Evolutionary conservation across 2,888 invertebrate species (phyloP).

Genomic region (Pachydiplax longipennis): DNA sequence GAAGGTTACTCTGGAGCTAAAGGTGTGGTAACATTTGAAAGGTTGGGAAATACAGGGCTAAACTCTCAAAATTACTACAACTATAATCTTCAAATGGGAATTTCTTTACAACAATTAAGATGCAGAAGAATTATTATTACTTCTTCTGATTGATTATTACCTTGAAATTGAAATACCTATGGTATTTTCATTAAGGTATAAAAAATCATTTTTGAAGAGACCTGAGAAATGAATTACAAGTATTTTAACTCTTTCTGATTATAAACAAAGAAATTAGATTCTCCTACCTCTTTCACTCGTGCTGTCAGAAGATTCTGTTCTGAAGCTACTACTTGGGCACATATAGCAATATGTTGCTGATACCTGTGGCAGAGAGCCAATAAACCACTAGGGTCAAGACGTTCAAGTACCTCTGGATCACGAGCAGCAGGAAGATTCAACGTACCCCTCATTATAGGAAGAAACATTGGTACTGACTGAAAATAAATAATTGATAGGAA

Average conservation of each 20-base stretch:
- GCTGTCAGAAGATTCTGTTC: conserved; percentile 79
- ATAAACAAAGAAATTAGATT: neutral
- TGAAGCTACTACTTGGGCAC: conserved; percentile 80
- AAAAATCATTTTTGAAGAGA: neutral
- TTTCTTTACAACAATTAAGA: too few species aligned
- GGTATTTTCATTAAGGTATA: too few species aligned
- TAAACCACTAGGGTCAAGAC: conserved; percentile 72
- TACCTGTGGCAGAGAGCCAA: conserved; percentile 80
- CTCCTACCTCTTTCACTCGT: conserved; percentile 77
- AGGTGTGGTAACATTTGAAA: too few species aligned
- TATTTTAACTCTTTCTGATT: neutral
- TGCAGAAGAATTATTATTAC: too few species aligned
- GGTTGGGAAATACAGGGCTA: too few species aligned
- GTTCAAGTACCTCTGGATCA: conserved; percentile 87
- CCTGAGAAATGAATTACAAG: neutral
- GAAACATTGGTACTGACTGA: conserved; percentile 86
- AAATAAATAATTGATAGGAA: neutral
- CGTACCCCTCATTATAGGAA: conserved; percentile 91
- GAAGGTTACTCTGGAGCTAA: too few species aligned
- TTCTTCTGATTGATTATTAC: neutral
- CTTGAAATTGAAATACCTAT: neutral
- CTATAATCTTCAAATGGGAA: too few species aligned
- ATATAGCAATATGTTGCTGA: conserved; percentile 83
- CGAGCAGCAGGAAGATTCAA: conserved; percentile 80
- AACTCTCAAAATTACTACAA: too few species aligned